Conservation (phyloP, 2,888 invertebrate genomes). For the Cosmia trapezina region DNA sequence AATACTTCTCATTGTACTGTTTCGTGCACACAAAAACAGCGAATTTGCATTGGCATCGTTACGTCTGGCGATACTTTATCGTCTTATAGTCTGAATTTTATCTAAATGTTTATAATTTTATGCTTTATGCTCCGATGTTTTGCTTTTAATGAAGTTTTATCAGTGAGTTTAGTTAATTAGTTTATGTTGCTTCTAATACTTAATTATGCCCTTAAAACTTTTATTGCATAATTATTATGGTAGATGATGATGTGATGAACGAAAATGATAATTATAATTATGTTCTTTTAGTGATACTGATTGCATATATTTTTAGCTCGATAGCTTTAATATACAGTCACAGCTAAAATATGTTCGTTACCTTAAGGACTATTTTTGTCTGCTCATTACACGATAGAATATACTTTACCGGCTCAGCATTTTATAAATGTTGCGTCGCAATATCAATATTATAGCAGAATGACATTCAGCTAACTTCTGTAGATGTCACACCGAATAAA, state of each 20-base stretch:
- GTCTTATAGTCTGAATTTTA: neutral
- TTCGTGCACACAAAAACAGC: neutral
- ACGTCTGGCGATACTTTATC: neutral
- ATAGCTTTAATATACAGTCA: neutral
- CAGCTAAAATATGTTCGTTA: neutral
- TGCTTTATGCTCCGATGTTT: neutral
- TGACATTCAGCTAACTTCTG: neutral
- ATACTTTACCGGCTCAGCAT: neutral
- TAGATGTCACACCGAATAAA: neutral
- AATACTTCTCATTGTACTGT: too few relatives aligned
- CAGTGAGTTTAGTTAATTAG: neutral
- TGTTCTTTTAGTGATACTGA: neutral
- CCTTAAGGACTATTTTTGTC: neutral
- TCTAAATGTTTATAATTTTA: neutral
- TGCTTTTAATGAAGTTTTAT: neutral
- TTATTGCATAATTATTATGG: conserved; percentile 4
- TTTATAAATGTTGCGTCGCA: neutral
- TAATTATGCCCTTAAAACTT: conserved; percentile 4
- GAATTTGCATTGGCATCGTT: conserved; percentile 11
- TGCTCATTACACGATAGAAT: neutral
- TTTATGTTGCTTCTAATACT: neutral
- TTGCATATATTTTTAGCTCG: neutral
- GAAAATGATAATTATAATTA: neutral
- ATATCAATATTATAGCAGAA: neutral
- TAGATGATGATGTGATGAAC: neutral